phyloP scores from a whole-genome alignment of 2,113 vertebrate genomes.

The Dermatemys mawii region DNA sequence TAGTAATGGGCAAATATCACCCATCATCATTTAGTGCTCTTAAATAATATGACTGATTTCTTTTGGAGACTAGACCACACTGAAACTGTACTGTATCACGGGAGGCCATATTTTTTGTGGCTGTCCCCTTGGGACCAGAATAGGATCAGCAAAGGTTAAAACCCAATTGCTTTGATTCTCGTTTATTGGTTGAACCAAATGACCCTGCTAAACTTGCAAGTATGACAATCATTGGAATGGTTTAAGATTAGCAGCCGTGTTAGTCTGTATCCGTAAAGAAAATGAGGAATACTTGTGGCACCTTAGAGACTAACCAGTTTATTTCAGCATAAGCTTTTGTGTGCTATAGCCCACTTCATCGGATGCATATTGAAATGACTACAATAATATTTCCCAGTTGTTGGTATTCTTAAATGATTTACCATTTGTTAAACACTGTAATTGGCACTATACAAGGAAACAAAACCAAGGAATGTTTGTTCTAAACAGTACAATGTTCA shows the following conservation, averaged over 20 bases:
- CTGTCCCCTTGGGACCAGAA: neutral
- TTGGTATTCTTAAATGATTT: neutral
- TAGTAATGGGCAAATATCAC: neutral
- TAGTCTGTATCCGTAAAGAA: too few relatives aligned
- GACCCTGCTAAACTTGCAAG: neutral
- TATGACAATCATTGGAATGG: neutral
- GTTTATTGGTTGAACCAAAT: neutral
- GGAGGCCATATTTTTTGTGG: neutral
- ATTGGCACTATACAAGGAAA: neutral
- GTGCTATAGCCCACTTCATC: too few relatives aligned
- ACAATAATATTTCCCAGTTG: neutral
- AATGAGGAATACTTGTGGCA: too few relatives aligned
- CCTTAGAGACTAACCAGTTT: too few relatives aligned
- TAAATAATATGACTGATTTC: neutral
- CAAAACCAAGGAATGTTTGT: neutral
- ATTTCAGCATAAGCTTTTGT: too few relatives aligned
- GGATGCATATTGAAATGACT: neutral
- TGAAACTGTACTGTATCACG: neutral
- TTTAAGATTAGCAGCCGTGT: too few relatives aligned
- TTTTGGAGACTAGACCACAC: neutral
- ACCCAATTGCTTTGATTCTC: neutral
- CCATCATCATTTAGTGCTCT: neutral
- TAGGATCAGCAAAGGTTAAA: neutral
- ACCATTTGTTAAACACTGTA: neutral
- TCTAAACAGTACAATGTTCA: neutral